phyloP scores from a whole-genome alignment of 2,113 vertebrate species.

The Argyrosomus japonicus region DNA sequence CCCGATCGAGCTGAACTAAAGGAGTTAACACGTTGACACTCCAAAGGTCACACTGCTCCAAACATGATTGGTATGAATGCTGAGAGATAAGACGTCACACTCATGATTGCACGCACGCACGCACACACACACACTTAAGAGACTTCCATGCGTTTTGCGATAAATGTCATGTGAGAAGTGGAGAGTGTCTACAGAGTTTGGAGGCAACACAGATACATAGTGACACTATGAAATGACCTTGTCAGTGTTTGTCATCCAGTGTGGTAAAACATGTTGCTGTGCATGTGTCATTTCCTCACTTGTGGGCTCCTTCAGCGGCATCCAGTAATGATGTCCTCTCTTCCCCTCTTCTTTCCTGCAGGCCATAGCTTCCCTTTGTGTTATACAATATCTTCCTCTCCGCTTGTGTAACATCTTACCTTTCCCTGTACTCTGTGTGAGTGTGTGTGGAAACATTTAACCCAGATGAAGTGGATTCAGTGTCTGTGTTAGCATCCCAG shows the following conservation, averaged over 20 bases:
- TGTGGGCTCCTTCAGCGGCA: conserved; percentile 23
- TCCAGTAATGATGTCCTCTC: conserved; percentile 19
- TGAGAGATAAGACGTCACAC: conserved; percentile 28
- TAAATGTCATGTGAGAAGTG: conserved; percentile 41
- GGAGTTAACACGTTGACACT: conserved; percentile 5
- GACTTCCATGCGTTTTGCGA: conserved; percentile 24
- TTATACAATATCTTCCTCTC: conserved; percentile 28
- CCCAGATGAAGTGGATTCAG: neutral
- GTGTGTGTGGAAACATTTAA: neutral
- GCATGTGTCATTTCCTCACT: conserved; percentile 45
- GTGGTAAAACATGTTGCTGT: conserved; percentile 41
- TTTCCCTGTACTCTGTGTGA: neutral
- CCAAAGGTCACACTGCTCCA: conserved; percentile 28
- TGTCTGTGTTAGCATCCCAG: neutral
- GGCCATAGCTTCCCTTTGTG: conserved; percentile 28
- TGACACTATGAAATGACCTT: conserved; percentile 59
- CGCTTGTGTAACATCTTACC: conserved; percentile 28
- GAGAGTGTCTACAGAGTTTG: conserved; percentile 11
- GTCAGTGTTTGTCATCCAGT: conserved; percentile 48
- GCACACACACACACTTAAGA: rapidly evolving
- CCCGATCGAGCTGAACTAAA: conserved; percentile 34
- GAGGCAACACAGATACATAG: conserved; percentile 23
- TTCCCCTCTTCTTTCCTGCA: conserved; percentile 24
- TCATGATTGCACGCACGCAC: neutral
- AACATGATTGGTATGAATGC: conserved; percentile 29